Evolutionary conservation across 2,888 invertebrate genomes (phyloP).

Genomic region (Clepsis dumicolana): DNA sequence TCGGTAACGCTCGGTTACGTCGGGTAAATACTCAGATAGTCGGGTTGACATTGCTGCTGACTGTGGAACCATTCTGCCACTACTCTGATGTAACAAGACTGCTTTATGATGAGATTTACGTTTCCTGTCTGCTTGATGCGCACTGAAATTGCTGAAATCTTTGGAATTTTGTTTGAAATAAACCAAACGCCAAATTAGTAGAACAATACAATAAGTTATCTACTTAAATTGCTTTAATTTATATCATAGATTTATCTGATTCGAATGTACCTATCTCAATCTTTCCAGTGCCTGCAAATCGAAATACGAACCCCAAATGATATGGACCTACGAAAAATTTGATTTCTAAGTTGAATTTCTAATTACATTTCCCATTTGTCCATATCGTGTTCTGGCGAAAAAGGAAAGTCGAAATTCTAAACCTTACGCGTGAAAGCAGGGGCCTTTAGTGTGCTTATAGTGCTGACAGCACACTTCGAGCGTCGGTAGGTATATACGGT

Average conservation of each 20-base stretch:
- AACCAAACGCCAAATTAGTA: too few relatives aligned
- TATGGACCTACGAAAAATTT: too few relatives aligned
- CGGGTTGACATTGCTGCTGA: conserved; percentile 19
- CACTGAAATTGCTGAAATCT: neutral
- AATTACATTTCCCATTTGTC: conserved; percentile 18
- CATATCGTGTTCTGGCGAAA: conserved; percentile 15
- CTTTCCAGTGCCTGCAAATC: neutral
- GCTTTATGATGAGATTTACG: neutral
- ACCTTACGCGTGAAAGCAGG: conserved; percentile 27
- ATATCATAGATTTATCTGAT: neutral
- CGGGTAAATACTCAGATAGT: conserved; percentile 9
- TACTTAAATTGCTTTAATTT: too few relatives aligned
- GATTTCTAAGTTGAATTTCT: neutral
- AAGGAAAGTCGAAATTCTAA: conserved; percentile 33
- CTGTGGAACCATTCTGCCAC: conserved; percentile 14
- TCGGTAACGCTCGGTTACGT: conserved; percentile 29
- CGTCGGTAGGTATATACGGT: neutral
- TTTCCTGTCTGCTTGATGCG: neutral
- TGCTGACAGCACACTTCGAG: conserved; percentile 17
- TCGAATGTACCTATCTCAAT: neutral
- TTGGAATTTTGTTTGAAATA: too few relatives aligned
- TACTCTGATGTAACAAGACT: neutral
- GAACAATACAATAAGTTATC: too few relatives aligned
- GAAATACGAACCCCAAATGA: neutral
- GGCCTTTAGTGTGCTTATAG: neutral